Evolutionary conservation across 2,113 vertebrate species (phyloP).

Genomic region (Gallinago media): DNA sequence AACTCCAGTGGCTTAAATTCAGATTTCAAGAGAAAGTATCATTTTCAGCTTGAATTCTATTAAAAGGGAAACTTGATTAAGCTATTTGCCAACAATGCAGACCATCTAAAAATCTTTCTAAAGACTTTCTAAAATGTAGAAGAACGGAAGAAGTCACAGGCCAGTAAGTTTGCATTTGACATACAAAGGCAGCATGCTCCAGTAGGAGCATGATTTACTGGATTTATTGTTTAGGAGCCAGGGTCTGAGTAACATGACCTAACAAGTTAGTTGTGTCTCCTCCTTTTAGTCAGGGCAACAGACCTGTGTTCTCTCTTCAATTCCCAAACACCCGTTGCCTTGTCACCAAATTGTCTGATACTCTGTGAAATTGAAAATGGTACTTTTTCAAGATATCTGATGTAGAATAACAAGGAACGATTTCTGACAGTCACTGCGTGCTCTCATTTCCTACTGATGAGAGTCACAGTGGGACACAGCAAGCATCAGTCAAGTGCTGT

Average conservation of each 20-base stretch:
- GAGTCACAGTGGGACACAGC: not conserved
- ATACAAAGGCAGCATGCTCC: not conserved
- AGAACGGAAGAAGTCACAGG: not conserved
- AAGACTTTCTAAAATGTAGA: not conserved
- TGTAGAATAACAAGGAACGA: accelerated
- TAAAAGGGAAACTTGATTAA: not conserved
- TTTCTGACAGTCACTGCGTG: not conserved
- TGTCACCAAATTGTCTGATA: not conserved
- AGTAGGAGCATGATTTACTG: not conserved
- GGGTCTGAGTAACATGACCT: not conserved
- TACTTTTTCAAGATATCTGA: not conserved
- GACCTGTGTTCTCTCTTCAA: not conserved
- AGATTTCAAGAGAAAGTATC: not conserved
- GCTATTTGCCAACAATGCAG: not conserved
- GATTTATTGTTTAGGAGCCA: not conserved
- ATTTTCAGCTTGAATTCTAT: not conserved
- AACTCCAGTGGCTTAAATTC: not conserved
- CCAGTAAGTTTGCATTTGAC: not conserved
- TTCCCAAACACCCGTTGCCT: not conserved
- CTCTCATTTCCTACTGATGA: not conserved
- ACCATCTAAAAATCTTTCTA: not conserved
- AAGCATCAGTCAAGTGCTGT: not conserved
- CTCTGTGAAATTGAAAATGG: not conserved
- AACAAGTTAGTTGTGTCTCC: not conserved
- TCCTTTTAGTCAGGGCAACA: not conserved